A percentile compares a stretch with the other conserved stretches of the same genome.
Conservation (phyloP, 2,113 vertebrate genomes). For the Chaetura pelagica region DNA sequence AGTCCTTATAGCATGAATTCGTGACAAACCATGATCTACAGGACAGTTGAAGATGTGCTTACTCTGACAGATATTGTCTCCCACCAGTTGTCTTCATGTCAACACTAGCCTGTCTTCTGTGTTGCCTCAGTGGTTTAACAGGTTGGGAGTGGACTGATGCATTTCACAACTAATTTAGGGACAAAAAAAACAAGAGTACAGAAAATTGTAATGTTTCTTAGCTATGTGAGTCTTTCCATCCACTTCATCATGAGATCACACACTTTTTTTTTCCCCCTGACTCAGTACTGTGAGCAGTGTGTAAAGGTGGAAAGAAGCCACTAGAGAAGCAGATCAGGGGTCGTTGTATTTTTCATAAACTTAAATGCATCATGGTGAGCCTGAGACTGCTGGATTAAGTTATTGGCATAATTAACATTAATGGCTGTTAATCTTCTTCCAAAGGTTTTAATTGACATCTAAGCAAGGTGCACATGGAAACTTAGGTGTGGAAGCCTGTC, state of each 20-base stretch:
- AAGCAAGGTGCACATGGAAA: neutral
- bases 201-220: neutral
- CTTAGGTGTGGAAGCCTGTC: neutral
- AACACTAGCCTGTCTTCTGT: neutral
- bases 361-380: neutral
- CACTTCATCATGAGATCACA: neutral
- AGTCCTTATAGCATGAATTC: neutral
- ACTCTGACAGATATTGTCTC: neutral
- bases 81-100: neutral
- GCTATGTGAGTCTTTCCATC: neutral
- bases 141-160: neutral
- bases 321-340: neutral
- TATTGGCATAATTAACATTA: neutral
- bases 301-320: neutral
- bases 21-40: neutral
- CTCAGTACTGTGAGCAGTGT: neutral
- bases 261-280: neutral
- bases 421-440: neutral
- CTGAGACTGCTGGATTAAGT: neutral
- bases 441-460: neutral
- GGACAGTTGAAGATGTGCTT: accelerated
- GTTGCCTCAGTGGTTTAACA: neutral
- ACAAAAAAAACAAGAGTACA: neutral
- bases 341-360: neutral
- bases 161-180: neutral